A percentile compares a stretch with the other conserved stretches of the same genome.
These are phyloP conservation scores for Mimumesa dahlbomi DNA, from an alignment of 2,888 invertebrate genomes.

Conservation along the genomic window DNA sequence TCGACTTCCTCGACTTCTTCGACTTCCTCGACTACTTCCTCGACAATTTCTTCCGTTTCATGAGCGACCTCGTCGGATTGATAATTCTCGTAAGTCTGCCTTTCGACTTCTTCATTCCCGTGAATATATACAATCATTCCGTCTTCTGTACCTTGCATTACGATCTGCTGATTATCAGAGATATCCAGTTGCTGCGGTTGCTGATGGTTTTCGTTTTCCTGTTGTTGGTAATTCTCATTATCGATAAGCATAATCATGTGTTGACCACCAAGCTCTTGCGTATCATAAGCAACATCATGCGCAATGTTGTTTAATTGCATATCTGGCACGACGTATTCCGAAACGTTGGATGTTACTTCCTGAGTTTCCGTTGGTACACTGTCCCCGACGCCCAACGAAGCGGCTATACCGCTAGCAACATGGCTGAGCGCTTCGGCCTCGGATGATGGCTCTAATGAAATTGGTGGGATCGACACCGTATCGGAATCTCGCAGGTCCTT, in stretches of 20 bases:
- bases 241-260: constrained; percentile 78
- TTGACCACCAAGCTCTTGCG: constrained; percentile 78
- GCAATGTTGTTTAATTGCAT: constrained; percentile 65
- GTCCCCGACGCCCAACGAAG: constrained; percentile 82
- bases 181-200: constrained; percentile 74
- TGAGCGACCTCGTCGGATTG: constrained; percentile 57
- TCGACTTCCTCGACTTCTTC: constrained; percentile 75
- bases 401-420: constrained; percentile 83
- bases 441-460: constrained; percentile 81
- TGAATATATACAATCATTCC: constrained; percentile 78
- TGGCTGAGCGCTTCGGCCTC: constrained; percentile 83
- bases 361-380: constrained; percentile 84
- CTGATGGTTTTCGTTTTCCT: constrained; percentile 59
- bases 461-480: constrained; percentile 43
- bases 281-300: constrained; percentile 70
- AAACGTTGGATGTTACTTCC: constrained; percentile 63
- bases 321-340: constrained; percentile 69
- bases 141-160: constrained; percentile 74
- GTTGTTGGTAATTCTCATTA: constrained; percentile 68
- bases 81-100: constrained; percentile 63
- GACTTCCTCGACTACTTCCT: constrained; percentile 75
- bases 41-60: constrained; percentile 73
- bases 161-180: constrained; percentile 71
- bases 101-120: constrained; percentile 65
- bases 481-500: constrained; percentile 64